phyloP scores from a whole-genome alignment of 2,113 vertebrate species.

The Ammospiza caudacuta region DNA sequence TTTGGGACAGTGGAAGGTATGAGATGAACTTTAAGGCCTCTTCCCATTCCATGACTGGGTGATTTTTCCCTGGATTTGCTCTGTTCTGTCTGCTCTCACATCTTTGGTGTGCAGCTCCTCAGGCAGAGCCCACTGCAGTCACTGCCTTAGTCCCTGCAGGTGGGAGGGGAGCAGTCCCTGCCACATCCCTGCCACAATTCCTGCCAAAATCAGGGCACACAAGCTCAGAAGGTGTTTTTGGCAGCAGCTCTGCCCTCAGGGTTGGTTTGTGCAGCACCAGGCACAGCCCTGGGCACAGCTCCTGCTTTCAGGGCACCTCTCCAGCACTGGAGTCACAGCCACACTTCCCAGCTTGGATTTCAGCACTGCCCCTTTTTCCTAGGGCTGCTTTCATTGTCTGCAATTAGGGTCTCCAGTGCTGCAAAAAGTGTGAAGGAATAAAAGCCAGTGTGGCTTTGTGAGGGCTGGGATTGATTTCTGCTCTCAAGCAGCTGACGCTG shows the following conservation, averaged over 20 bases:
- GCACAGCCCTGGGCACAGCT: background rate
- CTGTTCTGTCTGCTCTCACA: background rate
- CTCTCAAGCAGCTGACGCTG: background rate
- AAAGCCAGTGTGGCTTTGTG: background rate
- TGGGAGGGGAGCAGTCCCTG: too few relatives aligned
- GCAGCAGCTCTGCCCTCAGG: background rate
- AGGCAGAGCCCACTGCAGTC: too few relatives aligned
- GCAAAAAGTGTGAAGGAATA: background rate
- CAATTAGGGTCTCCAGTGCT: conserved; percentile 14
- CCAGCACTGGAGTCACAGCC: background rate
- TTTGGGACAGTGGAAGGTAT: background rate
- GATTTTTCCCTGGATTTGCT: background rate
- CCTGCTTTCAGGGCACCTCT: background rate
- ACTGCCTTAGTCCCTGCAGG: too few relatives aligned
- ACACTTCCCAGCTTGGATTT: background rate
- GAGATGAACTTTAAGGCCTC: background rate
- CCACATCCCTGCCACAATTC: background rate
- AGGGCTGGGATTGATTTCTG: background rate
- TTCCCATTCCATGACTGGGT: background rate
- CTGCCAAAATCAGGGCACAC: background rate
- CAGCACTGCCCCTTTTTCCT: background rate
- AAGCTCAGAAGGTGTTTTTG: background rate
- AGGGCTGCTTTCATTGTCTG: conserved; percentile 11
- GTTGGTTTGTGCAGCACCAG: background rate
- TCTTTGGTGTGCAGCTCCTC: too few relatives aligned